Conservation (phyloP, 1,140 invertebrate species). For the Monomorium pharaonis region DNA sequence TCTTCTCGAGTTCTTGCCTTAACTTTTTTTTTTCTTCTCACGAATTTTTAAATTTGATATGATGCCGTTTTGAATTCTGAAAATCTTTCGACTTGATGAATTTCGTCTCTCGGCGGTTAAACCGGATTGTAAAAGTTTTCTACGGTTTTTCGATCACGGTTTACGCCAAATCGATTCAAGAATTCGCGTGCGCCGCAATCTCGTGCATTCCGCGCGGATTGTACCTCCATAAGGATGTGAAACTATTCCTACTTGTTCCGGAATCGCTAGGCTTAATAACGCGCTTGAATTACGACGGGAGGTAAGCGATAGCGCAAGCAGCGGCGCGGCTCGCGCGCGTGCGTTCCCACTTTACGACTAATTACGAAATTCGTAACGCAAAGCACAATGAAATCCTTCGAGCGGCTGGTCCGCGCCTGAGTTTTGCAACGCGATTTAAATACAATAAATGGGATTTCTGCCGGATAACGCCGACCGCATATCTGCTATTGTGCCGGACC, state of each 20-base stretch:
- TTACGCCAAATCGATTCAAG: not conserved
- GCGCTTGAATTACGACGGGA: conserved; percentile 31
- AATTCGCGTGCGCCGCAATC: not conserved
- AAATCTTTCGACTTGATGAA: not conserved
- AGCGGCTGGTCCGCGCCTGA: not conserved
- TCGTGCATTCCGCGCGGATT: not conserved
- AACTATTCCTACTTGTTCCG: not conserved
- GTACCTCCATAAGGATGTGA: not conserved
- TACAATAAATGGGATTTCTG: conserved; percentile 72
- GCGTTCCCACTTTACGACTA: conserved; percentile 42
- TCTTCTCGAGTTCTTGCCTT: too few species aligned
- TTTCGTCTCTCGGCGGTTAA: not conserved
- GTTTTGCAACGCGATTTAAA: conserved; percentile 78
- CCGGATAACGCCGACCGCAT: not conserved
- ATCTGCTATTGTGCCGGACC: conserved; percentile 26
- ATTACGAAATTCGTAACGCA: conserved; percentile 45
- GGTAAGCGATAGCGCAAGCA: conserved; percentile 8
- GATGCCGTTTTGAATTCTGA: not conserved
- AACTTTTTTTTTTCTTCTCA: not conserved
- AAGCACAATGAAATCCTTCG: conserved; percentile 49
- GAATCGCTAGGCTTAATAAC: conserved; percentile 1
- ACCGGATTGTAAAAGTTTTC: not conserved
- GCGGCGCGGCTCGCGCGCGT: conserved; percentile 4
- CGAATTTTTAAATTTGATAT: not conserved
- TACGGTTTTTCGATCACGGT: not conserved